Percentiles rank a stretch among this genome's conserved stretches.
These are phyloP conservation scores for Vultur gryphus DNA, from an alignment of 2,797 vertebrate genomes.

Conservation along the genomic window DNA sequence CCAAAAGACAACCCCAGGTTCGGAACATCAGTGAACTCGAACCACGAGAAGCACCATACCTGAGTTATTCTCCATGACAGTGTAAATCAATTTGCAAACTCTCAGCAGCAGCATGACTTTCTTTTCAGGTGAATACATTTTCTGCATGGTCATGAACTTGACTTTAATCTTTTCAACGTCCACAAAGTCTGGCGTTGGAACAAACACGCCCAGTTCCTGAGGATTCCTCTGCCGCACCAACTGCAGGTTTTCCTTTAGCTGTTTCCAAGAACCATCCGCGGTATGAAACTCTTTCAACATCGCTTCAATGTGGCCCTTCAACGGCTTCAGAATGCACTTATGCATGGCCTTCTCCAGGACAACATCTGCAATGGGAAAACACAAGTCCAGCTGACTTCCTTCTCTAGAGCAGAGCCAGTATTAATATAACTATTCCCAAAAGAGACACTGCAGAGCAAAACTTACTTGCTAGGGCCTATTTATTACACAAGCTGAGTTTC, in stretches of 20 bases:
- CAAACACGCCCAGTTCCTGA: conserved; percentile 90
- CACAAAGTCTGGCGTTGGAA: conserved; percentile 85
- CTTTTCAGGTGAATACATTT: conserved; percentile 96
- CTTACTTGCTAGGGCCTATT: neutral
- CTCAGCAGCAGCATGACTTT: conserved; percentile 92
- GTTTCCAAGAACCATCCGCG: conserved; percentile 86
- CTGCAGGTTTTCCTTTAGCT: conserved; percentile 90
- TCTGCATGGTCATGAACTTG: conserved; percentile 93
- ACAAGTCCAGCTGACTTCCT: conserved; percentile 20
- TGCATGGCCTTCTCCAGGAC: conserved; percentile 98
- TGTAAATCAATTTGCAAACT: conserved; percentile 97
- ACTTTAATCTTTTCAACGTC: conserved; percentile 94
- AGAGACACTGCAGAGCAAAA: neutral
- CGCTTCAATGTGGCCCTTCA: conserved; percentile 86
- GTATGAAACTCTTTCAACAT: conserved; percentile 89
- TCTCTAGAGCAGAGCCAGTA: neutral
- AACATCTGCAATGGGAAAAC: conserved; percentile 78
- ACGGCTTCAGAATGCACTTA: conserved; percentile 94
- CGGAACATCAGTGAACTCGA: neutral
- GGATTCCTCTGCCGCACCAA: conserved; percentile 87
- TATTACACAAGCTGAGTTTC: neutral
- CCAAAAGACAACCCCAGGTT: neutral
- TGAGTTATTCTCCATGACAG: conserved; percentile 97
- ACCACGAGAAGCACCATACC: conserved; percentile 67
- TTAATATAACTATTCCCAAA: neutral